phyloP scores from a whole-genome alignment of 2,888 invertebrate genomes.

The Drosophila nr. medialis region DNA sequence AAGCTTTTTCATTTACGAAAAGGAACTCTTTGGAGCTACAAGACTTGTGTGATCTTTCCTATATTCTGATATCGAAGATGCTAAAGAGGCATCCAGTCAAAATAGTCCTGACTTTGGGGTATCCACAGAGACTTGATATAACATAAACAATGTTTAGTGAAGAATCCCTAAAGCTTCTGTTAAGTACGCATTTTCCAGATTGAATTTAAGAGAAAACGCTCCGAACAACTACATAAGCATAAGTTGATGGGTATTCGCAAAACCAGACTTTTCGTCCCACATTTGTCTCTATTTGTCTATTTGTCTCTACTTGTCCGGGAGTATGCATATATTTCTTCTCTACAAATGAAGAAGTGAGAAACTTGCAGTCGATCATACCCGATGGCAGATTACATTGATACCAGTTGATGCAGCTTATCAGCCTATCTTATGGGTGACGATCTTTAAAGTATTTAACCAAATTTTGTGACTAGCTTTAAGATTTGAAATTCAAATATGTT shows the following conservation, averaged over 20 bases:
- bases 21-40: background rate
- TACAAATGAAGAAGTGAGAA: background rate
- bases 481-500: background rate
- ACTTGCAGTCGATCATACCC: background rate
- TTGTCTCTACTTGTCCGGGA: background rate
- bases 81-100: background rate
- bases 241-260: background rate
- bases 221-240: background rate
- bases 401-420: background rate
- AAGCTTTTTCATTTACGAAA: background rate
- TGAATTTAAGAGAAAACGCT: background rate
- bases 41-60: background rate
- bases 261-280: background rate
- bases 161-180: background rate
- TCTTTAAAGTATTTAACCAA: background rate
- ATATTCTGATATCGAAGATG: background rate
- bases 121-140: background rate
- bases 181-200: background rate
- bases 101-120: background rate
- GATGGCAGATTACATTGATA: background rate
- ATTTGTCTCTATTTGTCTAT: background rate
- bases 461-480: background rate
- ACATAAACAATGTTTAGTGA: background rate
- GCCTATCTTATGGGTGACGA: background rate
- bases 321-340: background rate